Evolutionary conservation across 2,113 vertebrate genomes (phyloP), one percentile per base, ranked within the genome.

Genomic region (Abramis brama): DNA sequence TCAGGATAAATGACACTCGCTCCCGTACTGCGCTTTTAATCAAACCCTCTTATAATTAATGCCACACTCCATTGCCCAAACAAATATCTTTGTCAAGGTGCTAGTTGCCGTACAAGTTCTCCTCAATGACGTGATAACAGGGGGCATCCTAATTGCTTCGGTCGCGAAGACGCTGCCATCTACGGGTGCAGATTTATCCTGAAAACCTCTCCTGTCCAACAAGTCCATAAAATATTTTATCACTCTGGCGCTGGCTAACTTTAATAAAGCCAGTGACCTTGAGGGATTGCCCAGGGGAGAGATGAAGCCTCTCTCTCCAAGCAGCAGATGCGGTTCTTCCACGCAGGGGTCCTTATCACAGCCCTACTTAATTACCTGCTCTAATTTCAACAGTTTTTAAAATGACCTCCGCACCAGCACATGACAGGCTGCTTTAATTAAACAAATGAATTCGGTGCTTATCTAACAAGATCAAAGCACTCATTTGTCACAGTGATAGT

Each of bases 321-420:
- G 91, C 89, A 91, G 92, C 92, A 91, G 91, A 92, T 91, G 92
- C 93, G 93, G 93, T 93, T 93, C 74, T 60, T 93, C 93, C 94
- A 93, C 92, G 93, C 94, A 95, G 95, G 95, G 94, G 92, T 96
- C 93, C 97, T 98, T 97, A 97, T 97, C 96, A 96, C 93, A 94
- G 94, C 92, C 95, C 95, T 94, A 94, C 94, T 97, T 98, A 99
- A 99, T 98, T 98, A 97, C 95, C 94, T 97, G 93, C 95, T 97
- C 97, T 97, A 97, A 97, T 97, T 97, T 96, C 95, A 96, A 95
- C 94, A 94, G 95, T 97, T 96, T 95, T 94, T 93, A 93, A 96
- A 97, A 97, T 96, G 95, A 97, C 96, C 96, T 94, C 94, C 94
- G 95, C 92, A 93, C 95, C 93, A 95, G 88, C 36, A 95, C 86